Percentiles rank a stretch among this genome's conserved stretches.
Evolutionary conservation across 2,113 vertebrate genomes (phyloP).

Genomic region (Rhineura floridana): DNA sequence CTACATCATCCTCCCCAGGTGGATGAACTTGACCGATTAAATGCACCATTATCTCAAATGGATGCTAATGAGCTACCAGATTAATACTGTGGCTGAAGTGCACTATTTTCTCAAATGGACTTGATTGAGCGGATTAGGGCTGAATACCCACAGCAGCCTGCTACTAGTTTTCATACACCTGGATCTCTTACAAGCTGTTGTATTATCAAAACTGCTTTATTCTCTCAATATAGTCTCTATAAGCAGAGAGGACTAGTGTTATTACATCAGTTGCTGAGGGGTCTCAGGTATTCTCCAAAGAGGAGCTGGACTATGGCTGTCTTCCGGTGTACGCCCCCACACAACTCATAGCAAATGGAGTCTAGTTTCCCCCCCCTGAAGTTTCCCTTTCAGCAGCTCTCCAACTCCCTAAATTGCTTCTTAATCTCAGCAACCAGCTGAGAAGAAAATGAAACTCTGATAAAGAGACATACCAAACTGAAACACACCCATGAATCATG

Average conservation of each 20-base stretch:
- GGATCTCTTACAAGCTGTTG: constrained; percentile 57
- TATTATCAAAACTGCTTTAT: constrained; percentile 20
- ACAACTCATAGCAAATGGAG: background rate
- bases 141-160: constrained; percentile 3
- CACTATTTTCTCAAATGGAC: background rate
- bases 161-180: background rate
- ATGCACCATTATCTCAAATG: constrained; percentile 77
- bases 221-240: constrained; percentile 5
- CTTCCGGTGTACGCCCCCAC: too few species aligned
- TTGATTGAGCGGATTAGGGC: background rate
- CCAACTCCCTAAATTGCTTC: background rate
- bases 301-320: background rate
- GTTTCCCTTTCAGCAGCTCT: background rate
- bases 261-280: constrained; percentile 42
- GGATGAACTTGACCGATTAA: constrained; percentile 83
- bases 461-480: background rate
- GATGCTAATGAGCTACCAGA: constrained; percentile 70
- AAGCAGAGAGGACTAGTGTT: constrained; percentile 12
- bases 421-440: background rate
- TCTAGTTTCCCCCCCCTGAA: background rate
- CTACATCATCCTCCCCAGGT: constrained; percentile 82
- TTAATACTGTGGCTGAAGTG: constrained; percentile 43
- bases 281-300: constrained; percentile 1
- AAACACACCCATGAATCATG: too few species aligned
- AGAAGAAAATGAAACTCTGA: background rate